Conservation (phyloP, 2,797 vertebrate genomes). For the Cercopithecus mitis region DNA sequence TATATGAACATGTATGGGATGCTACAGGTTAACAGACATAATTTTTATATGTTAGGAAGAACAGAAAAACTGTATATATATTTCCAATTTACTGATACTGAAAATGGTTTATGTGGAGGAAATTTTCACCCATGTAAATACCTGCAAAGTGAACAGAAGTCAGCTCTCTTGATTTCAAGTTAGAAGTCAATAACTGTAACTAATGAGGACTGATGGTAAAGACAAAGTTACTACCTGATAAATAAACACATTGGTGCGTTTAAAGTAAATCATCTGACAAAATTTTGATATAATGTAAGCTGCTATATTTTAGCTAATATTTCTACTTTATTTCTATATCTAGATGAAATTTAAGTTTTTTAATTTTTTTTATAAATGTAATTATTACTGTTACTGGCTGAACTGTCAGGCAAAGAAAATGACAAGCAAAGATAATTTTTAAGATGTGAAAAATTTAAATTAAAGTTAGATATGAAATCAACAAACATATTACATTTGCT, state of each 20-base stretch:
- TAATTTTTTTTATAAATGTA: neutral
- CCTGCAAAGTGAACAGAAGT: slow-evolving; percentile 59
- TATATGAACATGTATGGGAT: neutral
- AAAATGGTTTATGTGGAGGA: neutral
- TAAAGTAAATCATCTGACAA: slow-evolving; percentile 61
- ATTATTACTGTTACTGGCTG: neutral
- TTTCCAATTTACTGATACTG: neutral
- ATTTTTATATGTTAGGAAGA: neutral
- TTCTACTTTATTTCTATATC: slow-evolving; percentile 32
- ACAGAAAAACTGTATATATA: neutral
- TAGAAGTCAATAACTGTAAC: slow-evolving; percentile 49
- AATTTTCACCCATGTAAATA: slow-evolving; percentile 59
- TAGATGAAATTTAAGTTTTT: neutral
- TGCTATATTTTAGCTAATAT: slow-evolving; percentile 49
- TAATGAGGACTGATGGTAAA: slow-evolving; percentile 74
- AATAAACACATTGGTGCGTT: slow-evolving; percentile 61
- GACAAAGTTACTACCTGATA: slow-evolving; percentile 63
- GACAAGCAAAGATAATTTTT: neutral
- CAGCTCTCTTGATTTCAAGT: slow-evolving; percentile 53
- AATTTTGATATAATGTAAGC: neutral
- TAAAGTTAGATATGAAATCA: neutral
- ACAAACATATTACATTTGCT: neutral
- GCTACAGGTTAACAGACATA: neutral
- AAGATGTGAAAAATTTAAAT: neutral
- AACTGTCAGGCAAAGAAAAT: neutral